Conservation (phyloP, 2,797 vertebrate species). For the Gouania willdenowi region DNA sequence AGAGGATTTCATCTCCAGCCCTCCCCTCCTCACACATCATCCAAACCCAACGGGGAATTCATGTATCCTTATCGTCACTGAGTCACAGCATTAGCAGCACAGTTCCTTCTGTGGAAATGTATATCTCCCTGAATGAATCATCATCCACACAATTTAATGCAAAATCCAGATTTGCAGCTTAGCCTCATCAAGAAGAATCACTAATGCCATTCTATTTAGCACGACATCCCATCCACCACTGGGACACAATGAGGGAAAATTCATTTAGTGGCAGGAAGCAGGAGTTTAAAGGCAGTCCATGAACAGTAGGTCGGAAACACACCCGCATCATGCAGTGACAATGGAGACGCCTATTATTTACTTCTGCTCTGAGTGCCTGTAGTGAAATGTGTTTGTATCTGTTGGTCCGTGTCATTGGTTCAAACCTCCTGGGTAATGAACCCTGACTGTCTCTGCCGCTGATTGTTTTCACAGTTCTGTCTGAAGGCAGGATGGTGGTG, state of each 20-base stretch:
- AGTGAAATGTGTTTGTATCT: conserved; percentile 21
- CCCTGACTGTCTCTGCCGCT: neutral
- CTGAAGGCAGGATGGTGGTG: neutral
- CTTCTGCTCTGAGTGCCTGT: conserved; percentile 25
- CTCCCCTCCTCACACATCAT: conserved; percentile 4
- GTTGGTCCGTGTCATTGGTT: neutral
- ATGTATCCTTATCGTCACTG: conserved; percentile 20
- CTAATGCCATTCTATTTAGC: conserved; percentile 35
- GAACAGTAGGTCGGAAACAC: conserved; percentile 45
- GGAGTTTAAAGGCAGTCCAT: conserved; percentile 46
- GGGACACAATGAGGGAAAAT: conserved; percentile 42
- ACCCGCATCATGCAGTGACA: conserved; percentile 16
- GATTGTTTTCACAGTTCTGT: conserved; percentile 45
- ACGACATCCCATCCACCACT: conserved; percentile 30
- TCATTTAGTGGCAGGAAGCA: conserved; percentile 47
- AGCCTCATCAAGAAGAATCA: conserved; percentile 27
- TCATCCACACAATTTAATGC: conserved; percentile 1
- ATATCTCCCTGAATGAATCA: neutral
- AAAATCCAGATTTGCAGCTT: conserved; percentile 12
- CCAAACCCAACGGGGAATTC: conserved; percentile 6
- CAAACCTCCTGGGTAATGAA: conserved; percentile 1
- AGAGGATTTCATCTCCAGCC: conserved; percentile 13
- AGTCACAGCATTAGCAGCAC: conserved; percentile 14
- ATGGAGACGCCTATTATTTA: conserved; percentile 26
- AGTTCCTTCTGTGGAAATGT: neutral